These are phyloP conservation scores for Otis tarda DNA, from an alignment of 2,113 vertebrate species.

Conservation along the genomic window DNA sequence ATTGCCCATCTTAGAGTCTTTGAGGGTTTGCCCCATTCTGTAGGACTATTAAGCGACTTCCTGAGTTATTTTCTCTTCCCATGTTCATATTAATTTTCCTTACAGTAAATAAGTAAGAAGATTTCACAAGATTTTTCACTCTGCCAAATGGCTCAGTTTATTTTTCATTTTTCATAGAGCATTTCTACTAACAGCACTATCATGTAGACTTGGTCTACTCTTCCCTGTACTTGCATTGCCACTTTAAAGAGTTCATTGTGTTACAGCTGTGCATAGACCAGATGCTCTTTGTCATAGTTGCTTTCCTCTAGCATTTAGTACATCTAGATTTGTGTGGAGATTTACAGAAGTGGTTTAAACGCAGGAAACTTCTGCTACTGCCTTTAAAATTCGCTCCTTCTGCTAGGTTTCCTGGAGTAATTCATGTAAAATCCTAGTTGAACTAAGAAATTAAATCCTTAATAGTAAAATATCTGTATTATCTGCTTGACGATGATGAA, in stretches of 20 bases:
- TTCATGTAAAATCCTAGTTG: background rate
- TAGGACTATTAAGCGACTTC: background rate
- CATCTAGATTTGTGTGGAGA: background rate
- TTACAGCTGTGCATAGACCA: background rate
- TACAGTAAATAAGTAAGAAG: background rate
- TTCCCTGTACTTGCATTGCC: background rate
- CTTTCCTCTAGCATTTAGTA: background rate
- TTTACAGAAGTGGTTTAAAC: background rate
- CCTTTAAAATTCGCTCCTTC: background rate
- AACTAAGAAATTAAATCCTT: slow-evolving; percentile 9
- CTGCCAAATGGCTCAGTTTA: background rate
- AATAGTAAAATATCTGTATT: slow-evolving; percentile 6
- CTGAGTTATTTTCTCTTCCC: background rate
- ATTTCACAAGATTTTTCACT: background rate
- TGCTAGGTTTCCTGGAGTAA: background rate
- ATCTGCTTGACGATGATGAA: slow-evolving; percentile 1
- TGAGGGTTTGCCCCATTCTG: background rate
- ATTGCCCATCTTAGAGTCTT: background rate
- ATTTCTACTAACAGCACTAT: background rate
- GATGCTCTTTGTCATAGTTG: background rate
- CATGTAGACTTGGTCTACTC: background rate
- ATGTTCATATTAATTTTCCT: background rate
- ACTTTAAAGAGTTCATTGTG: background rate
- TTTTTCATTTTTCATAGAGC: background rate
- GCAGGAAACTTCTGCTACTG: background rate